phyloP scores from a whole-genome alignment of 1,140 invertebrate species.

The Coelopa frigida region DNA sequence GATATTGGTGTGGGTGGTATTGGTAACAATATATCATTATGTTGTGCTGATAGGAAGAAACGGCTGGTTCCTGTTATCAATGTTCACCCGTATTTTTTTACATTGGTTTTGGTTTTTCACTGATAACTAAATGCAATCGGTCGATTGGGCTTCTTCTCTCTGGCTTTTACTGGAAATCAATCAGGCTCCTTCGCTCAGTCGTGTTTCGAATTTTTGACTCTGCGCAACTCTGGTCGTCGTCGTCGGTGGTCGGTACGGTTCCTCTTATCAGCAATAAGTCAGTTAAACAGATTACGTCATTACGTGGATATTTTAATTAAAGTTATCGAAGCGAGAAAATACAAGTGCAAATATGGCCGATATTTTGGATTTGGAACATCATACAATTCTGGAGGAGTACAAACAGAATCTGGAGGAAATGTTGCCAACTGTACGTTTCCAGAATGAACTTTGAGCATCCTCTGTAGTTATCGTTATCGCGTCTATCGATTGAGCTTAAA shows the following conservation, averaged over 20 bases:
- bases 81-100: too few relatives aligned
- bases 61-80: too few relatives aligned
- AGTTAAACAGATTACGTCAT: neutral
- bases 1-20: too few relatives aligned
- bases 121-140: too few relatives aligned
- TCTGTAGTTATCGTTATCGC: too few relatives aligned
- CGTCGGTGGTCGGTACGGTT: slow-evolving; percentile 2
- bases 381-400: slow-evolving; percentile 33
- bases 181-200: slow-evolving; percentile 2
- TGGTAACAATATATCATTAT: too few relatives aligned
- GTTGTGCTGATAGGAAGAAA: too few relatives aligned
- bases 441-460: too few relatives aligned
- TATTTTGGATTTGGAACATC: slow-evolving; percentile 35
- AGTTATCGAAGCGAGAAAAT: slow-evolving; percentile 8
- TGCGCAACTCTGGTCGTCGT: neutral
- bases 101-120: too few relatives aligned
- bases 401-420: slow-evolving; percentile 35
- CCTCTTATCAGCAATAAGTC: neutral
- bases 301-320: neutral
- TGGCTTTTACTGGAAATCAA: neutral
- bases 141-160: too few relatives aligned
- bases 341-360: slow-evolving; percentile 35
- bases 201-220: neutral
- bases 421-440: slow-evolving; percentile 31
- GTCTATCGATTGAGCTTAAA: too few relatives aligned